A percentile compares a stretch with the other conserved stretches of the same genome.
Evolutionary conservation across 2,113 vertebrate species (phyloP).

Genomic region (Sus scrofa): DNA sequence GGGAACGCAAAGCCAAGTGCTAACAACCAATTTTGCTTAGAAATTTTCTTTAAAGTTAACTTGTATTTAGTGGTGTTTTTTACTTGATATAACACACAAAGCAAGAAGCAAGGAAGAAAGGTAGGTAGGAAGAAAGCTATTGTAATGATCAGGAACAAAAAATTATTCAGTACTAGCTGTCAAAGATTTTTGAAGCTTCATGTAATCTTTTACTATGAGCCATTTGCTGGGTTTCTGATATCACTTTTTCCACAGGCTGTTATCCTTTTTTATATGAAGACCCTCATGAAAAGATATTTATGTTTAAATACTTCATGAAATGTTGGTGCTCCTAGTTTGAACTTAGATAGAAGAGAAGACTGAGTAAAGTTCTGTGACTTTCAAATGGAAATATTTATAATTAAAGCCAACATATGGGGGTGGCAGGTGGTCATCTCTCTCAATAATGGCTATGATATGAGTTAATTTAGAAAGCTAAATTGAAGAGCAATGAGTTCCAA

Average conservation of each 20-base stretch:
- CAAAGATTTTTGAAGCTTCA: background rate
- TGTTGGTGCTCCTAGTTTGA: constrained; percentile 58
- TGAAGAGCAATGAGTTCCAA: constrained; percentile 83
- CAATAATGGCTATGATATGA: constrained; percentile 84
- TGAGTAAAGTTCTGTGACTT: constrained; percentile 79
- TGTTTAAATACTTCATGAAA: background rate
- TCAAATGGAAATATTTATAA: constrained; percentile 84
- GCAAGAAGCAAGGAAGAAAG: background rate
- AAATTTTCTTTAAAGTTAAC: background rate
- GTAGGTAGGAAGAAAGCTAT: too few species aligned
- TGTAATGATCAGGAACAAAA: background rate
- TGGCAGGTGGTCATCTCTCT: constrained; percentile 87
- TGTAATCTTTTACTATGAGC: background rate
- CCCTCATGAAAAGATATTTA: constrained; percentile 49
- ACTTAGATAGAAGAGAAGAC: constrained; percentile 53
- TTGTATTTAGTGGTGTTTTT: background rate
- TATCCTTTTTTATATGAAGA: background rate
- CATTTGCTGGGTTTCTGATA: constrained; percentile 42
- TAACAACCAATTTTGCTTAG: background rate
- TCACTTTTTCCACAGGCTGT: background rate
- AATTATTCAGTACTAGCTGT: background rate
- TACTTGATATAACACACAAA: background rate
- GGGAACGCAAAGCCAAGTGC: background rate
- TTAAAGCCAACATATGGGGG: constrained; percentile 85
- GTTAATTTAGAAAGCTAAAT: constrained; percentile 86